Conservation (phyloP, 2,797 vertebrate species). For the Syndactyla subalaris region DNA sequence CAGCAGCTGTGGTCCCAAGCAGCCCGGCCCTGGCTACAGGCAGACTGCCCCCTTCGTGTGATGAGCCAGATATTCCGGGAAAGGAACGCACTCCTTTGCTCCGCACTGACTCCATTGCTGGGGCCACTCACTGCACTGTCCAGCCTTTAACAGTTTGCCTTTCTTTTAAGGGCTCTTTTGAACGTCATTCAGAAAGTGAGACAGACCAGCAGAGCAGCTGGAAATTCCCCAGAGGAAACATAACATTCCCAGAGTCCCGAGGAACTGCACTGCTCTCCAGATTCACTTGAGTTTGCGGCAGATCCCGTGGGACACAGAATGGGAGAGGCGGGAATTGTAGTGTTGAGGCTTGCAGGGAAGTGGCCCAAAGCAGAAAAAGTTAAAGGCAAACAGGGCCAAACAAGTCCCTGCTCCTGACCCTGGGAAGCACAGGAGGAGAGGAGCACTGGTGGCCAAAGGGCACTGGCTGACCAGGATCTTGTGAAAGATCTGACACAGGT, state of each 20-base stretch:
- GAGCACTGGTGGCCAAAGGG: background rate
- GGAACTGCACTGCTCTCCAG: background rate
- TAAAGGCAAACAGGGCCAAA: background rate
- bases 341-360: background rate
- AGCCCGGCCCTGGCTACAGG: background rate
- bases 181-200: background rate
- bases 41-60: conserved; percentile 45
- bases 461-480: background rate
- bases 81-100: background rate
- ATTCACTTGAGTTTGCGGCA: background rate
- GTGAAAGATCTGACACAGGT: background rate
- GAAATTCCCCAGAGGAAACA: background rate
- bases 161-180: background rate
- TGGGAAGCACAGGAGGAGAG: background rate
- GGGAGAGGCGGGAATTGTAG: background rate
- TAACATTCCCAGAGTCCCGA: background rate
- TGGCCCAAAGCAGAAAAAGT: background rate
- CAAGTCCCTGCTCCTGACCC: rapidly evolving
- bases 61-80: background rate
- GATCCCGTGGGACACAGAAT: background rate
- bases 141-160: background rate
- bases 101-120: background rate
- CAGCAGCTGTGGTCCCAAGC: conserved; percentile 15
- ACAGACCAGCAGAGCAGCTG: background rate
- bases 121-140: background rate